Base-by-base conservation (phyloP, 2,113 vertebrate species). In the Sinocyclocheilus maitianheensis region DNA sequence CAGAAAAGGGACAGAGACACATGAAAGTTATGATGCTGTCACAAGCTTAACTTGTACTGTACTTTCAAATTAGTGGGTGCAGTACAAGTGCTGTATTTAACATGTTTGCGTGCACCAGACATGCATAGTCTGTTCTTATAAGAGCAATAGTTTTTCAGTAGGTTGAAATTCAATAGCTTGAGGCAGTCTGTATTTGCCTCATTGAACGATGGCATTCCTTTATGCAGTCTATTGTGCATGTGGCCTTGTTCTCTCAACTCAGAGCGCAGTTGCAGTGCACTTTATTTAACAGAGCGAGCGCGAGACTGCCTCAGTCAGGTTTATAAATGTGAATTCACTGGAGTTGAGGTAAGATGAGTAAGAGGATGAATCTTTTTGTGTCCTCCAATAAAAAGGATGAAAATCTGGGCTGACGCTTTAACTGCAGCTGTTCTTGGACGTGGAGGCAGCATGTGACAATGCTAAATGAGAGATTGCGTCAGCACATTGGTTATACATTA, bases 201-300 rank as follows among this genome's bases (percentile, higher is more conserved):
- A 0, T 53, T 78, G 75, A 87, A 60, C 14, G 87, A 81, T 46
- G 62, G 79, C 71, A 82, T 88, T 82, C 71, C 84, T 88, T 69
- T 77, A 77, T 86, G n/a, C 37, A 84, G 65, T 76, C 85, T 63
- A 84, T 88, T 88, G 87, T 88, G 79, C 20, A 26, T 43, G 69
- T 87, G 88, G 82, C 88, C 84, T 90, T 90, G 88, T 89, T 18
- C 63, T 53, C 43, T 69, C 34, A 87, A 63, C 60, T 22, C 20
- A 67, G 62, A 84, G 77, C 48, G 77, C 58, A 82, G 65, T 81
- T 46, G n/a, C 75, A 20, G 46, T 74, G 43, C 63, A 30, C 58
- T 83, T 65, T 55, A 84, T 51, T 77, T 80, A 46, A 72, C 77
- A 63, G 83, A 84, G 63, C 12, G 16, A 76, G 69, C 12, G 51